Percentiles rank a stretch among this genome's conserved stretches.
Conservation (phyloP, 2,113 vertebrate genomes). For the Daphoenositta chrysoptera region DNA sequence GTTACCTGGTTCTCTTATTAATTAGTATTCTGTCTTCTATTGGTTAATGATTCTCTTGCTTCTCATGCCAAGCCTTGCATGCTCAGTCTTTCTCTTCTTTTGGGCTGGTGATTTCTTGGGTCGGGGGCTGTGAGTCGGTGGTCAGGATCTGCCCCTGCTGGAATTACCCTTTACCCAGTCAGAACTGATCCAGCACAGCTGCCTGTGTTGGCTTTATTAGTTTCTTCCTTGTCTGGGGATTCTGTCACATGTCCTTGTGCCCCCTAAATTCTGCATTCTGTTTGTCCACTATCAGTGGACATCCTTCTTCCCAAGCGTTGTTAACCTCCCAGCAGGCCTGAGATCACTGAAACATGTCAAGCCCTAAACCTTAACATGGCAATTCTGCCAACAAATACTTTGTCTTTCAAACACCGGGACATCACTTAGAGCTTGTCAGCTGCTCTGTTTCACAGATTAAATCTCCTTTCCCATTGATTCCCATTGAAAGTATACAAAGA, state of each 20-base stretch:
- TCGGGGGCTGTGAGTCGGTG: not conserved
- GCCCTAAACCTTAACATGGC: no score
- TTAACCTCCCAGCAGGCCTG: not conserved
- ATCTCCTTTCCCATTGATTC: not conserved
- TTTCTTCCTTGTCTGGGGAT: not conserved
- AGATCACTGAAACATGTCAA: not conserved
- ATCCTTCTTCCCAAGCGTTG: not conserved
- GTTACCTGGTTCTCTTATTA: not conserved
- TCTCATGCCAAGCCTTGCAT: not conserved
- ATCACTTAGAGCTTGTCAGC: not conserved
- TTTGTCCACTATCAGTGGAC: not conserved
- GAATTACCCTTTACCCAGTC: not conserved
- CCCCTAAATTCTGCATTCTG: not conserved
- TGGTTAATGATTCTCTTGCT: not conserved
- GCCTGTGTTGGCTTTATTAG: not conserved
- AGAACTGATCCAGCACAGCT: not conserved
- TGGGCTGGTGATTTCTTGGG: not conserved
- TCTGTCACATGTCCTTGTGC: not conserved
- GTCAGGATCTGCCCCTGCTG: not conserved
- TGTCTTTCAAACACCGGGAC: not conserved
- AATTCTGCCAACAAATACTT: not conserved
- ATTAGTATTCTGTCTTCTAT: not conserved
- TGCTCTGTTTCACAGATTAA: not conserved
- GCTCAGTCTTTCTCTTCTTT: not conserved
- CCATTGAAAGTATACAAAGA: not conserved